These are phyloP conservation scores for Arctocebus calabarensis DNA, from an alignment of 2,797 vertebrate species.

Conservation along the genomic window DNA sequence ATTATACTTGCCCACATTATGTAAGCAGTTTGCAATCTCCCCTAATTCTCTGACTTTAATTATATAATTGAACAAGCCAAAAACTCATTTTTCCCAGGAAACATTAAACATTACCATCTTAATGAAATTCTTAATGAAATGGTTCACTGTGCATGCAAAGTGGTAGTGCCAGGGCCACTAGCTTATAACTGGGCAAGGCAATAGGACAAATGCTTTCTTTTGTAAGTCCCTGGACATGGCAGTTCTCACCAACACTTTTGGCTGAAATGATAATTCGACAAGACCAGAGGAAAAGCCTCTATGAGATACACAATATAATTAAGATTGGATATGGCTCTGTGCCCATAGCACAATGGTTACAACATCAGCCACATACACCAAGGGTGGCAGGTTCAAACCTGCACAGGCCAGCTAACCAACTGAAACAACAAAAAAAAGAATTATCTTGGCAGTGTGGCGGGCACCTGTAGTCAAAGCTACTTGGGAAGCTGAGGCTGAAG, in stretches of 20 bases:
- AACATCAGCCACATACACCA: too few relatives aligned
- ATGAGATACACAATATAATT: conserved; percentile 44
- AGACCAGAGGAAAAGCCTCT: conserved; percentile 55
- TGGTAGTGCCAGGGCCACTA: conserved; percentile 81
- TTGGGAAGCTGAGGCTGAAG: too few relatives aligned
- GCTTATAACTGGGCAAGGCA: conserved; percentile 84
- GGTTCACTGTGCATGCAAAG: conserved; percentile 89
- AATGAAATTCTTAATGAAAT: conserved; percentile 93
- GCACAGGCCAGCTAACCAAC: too few relatives aligned
- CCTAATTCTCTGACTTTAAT: conserved; percentile 91
- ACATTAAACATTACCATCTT: conserved; percentile 92
- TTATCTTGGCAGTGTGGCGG: too few relatives aligned
- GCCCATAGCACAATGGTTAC: too few relatives aligned
- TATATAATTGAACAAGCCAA: conserved; percentile 90
- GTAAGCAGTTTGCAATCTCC: conserved; percentile 89
- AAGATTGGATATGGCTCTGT: neutral
- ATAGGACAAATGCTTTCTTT: conserved; percentile 81
- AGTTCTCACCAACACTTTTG: conserved; percentile 53
- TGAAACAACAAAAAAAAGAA: too few relatives aligned
- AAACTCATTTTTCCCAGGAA: conserved; percentile 92
- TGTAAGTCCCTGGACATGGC: conserved; percentile 80
- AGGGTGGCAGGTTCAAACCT: too few relatives aligned
- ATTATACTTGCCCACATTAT: conserved; percentile 89
- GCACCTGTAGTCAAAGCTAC: too few relatives aligned
- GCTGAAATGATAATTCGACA: conserved; percentile 54